Conservation (phyloP, 2,797 vertebrate genomes). For the Sebastes steindachneri region DNA sequence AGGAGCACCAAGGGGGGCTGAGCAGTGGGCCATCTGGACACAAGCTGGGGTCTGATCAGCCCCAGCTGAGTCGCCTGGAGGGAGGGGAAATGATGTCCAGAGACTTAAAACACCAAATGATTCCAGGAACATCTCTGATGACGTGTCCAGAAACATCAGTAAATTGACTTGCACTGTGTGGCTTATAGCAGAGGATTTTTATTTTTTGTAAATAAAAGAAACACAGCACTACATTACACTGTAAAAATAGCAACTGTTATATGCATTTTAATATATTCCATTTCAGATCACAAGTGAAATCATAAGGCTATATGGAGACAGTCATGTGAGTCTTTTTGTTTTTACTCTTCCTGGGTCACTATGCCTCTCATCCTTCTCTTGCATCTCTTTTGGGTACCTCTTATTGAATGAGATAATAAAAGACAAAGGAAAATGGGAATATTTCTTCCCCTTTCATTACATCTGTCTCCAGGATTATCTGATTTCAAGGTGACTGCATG, state of each 20-base stretch:
- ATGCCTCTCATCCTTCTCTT: neutral
- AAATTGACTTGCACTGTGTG: neutral
- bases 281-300: neutral
- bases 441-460: slow-evolving; percentile 24
- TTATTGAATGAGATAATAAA: slow-evolving; percentile 4
- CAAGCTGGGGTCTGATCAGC: slow-evolving; percentile 29
- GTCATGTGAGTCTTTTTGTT: neutral
- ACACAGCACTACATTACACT: neutral
- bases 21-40: slow-evolving; percentile 32
- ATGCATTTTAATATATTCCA: neutral
- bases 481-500: slow-evolving; percentile 42
- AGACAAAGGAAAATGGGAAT: neutral
- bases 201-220: neutral
- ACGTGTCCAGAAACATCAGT: neutral
- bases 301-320: too few species aligned
- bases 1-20: slow-evolving; percentile 14
- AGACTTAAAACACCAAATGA: neutral
- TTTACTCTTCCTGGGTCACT: neutral
- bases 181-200: neutral
- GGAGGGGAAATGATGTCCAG: neutral
- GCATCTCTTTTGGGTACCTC: neutral
- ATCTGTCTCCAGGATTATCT: slow-evolving; percentile 32
- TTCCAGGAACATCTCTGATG: neutral
- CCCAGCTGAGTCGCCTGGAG: slow-evolving; percentile 25
- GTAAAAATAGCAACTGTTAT: neutral